phyloP scores from a whole-genome alignment of 2,113 vertebrate species.

The Erinaceus europaeus region DNA sequence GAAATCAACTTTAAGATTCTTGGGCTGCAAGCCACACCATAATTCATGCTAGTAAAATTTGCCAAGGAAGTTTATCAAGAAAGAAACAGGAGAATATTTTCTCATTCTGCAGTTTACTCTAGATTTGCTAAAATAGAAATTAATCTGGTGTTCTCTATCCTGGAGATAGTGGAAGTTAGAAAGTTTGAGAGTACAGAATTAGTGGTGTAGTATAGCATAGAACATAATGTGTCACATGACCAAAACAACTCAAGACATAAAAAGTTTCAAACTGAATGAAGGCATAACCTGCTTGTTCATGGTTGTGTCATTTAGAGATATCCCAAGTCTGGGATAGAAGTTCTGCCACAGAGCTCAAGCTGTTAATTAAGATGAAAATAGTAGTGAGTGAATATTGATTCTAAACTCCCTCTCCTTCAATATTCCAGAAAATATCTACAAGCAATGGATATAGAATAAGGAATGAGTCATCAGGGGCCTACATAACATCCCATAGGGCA shows the following conservation, averaged over 20 bases:
- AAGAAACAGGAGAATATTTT: slow-evolving; percentile 43
- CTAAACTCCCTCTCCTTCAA: not conserved
- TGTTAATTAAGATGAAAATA: slow-evolving; percentile 50
- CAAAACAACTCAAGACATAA: slow-evolving; percentile 21
- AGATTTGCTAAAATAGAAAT: not conserved
- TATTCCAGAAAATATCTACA: not conserved
- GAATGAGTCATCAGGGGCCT: not conserved
- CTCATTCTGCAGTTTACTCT: slow-evolving; percentile 23
- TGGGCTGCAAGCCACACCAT: slow-evolving; percentile 5
- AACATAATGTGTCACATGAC: not conserved
- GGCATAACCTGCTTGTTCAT: slow-evolving; percentile 26
- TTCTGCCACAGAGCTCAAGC: slow-evolving; percentile 49
- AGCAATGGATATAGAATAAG: not conserved
- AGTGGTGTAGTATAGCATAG: not conserved
- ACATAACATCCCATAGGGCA: not conserved
- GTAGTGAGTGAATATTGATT: slow-evolving; percentile 9
- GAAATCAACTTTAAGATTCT: slow-evolving; percentile 30
- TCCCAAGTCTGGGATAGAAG: slow-evolving; percentile 54
- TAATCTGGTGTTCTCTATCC: not conserved
- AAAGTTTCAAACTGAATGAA: not conserved
- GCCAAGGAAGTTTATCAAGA: slow-evolving; percentile 66
- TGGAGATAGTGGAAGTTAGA: not conserved
- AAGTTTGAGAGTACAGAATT: not conserved
- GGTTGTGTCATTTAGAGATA: slow-evolving; percentile 54
- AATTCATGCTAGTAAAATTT: slow-evolving; percentile 45